Evolutionary conservation across 2,797 vertebrate genomes (phyloP).

Genomic region (Chiloscyllium punctatum): DNA sequence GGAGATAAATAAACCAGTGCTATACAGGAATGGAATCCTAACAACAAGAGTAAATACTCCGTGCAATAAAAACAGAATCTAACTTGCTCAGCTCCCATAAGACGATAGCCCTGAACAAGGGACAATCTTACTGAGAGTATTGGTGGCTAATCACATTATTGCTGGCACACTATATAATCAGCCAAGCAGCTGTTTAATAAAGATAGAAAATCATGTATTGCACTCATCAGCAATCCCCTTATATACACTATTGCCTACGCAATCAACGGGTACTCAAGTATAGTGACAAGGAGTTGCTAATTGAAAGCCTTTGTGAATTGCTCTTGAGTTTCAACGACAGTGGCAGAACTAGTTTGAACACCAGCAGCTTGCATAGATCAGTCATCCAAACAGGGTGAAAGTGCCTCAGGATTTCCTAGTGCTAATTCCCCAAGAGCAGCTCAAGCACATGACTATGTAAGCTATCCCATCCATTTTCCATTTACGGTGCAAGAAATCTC

Average conservation of each 20-base stretch:
- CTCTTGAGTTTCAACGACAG: background rate
- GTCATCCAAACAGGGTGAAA: background rate
- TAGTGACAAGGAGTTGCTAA: background rate
- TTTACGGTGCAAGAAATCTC: background rate
- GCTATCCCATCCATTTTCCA: background rate
- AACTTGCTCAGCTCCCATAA: background rate
- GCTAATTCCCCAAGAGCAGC: background rate
- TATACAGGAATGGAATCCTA: background rate
- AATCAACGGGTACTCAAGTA: background rate
- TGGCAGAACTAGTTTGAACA: background rate
- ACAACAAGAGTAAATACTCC: background rate
- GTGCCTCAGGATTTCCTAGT: background rate
- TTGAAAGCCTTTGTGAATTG: constrained; percentile 15
- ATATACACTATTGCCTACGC: background rate
- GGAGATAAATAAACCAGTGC: background rate
- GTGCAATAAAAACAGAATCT: background rate
- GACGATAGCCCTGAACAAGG: background rate
- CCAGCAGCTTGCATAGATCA: background rate
- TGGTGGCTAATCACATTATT: background rate
- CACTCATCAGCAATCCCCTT: background rate
- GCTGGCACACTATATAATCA: background rate
- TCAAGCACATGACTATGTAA: background rate
- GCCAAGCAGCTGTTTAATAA: background rate
- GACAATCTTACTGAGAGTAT: background rate
- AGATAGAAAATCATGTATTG: background rate